Evolutionary conservation across 2,888 invertebrate genomes (phyloP), one percentile per base, ranked within the genome.

Genomic region (Pyrgus malvae): DNA sequence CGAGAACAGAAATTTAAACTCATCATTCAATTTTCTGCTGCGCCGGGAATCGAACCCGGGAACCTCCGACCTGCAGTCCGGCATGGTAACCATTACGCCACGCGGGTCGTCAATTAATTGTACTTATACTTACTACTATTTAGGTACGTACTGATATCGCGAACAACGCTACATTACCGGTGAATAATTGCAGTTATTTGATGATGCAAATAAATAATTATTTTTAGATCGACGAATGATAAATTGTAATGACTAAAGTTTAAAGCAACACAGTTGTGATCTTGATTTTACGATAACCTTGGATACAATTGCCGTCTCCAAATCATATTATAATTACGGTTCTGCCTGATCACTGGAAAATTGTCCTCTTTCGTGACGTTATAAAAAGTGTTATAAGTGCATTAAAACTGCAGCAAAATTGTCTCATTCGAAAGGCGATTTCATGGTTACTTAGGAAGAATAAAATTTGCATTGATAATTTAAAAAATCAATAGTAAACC

Each of bases 221-320:
- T 49, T 49, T 25, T 40, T 8, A 49, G 14, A 50, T 11, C 21
- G 16, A 33, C 11, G 31, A 17, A 35, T 25, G 16, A 42, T 25
- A 25, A 46, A 41, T 23, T 25, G 42, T n/a, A n/a, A n/a, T n/a
- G n/a, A n/a, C n/a, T 4, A 11, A 50, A 33, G 31, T 41, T 29
- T 21, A 31, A 37, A 14, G 21, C 19, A 49, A 41, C 17, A n/a
- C 50, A 42, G 25, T 42, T n/a, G n/a, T 50, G 42, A 35, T 46
- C 42, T 41, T 33, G 42, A 50, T 16, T 50, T 33, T 42, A 42
- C 27, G n/a, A 27, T 25, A 42, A 25, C 50, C 42, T 50, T 48
- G 48, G 17, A 14, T 38, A 48, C 25, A 19, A 11, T 48, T 38
- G 19, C 48, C 19, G 48, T 48, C 27, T 38, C 48, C 48, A 38